These are phyloP conservation scores for Micronycteris hirsuta DNA, from an alignment of 2,113 vertebrate genomes.

Conservation along the genomic window DNA sequence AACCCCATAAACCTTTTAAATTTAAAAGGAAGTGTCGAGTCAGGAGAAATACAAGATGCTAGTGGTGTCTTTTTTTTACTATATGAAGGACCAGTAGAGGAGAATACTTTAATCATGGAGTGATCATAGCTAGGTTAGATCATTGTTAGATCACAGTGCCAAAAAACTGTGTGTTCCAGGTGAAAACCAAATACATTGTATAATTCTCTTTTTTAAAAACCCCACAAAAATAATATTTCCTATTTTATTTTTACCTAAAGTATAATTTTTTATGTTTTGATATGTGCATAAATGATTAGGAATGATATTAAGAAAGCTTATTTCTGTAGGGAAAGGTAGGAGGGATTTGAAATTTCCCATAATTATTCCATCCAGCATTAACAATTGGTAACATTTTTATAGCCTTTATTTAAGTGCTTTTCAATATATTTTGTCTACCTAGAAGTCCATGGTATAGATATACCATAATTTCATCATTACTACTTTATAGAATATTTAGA, in stretches of 20 bases:
- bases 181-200: background rate
- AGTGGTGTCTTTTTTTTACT: background rate
- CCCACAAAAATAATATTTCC: background rate
- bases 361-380: background rate
- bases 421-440: background rate
- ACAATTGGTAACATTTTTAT: background rate
- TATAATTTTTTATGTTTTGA: background rate
- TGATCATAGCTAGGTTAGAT: background rate
- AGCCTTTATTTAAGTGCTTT: background rate
- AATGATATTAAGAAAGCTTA: background rate
- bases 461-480: background rate
- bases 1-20: background rate
- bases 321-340: background rate
- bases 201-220: background rate
- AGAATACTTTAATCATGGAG: background rate
- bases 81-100: background rate
- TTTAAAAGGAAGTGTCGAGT: background rate
- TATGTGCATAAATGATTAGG: background rate
- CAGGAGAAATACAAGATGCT: background rate
- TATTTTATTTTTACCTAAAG: slow-evolving; percentile 4
- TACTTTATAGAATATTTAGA: background rate
- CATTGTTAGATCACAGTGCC: background rate
- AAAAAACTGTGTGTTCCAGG: background rate
- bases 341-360: background rate
- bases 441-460: background rate